phyloP scores from a whole-genome alignment of 2,113 vertebrate genomes.

The Antennarius striatus region DNA sequence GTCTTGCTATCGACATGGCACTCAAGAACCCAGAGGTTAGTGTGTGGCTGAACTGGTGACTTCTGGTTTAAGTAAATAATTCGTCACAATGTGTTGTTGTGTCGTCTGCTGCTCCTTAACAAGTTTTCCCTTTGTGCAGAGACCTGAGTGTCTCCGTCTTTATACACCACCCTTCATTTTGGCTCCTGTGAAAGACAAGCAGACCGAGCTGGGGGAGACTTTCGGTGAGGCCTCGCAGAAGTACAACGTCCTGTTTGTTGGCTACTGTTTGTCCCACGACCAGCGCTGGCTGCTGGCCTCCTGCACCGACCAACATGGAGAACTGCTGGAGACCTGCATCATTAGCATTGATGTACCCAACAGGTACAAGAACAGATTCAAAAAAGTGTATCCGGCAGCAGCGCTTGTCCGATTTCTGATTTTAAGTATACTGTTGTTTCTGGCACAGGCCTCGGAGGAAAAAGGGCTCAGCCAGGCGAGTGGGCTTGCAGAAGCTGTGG shows the following conservation, averaged over 20 bases:
- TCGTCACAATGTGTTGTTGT: not conserved
- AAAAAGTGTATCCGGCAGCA: not conserved
- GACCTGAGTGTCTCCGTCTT: conserved; percentile 91
- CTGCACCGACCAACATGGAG: conserved; percentile 95
- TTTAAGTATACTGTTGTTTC: not conserved
- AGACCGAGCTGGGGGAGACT: conserved; percentile 95
- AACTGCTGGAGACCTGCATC: conserved; percentile 94
- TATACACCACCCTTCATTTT: conserved; percentile 96
- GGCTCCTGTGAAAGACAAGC: conserved; percentile 97
- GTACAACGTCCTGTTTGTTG: conserved; percentile 96
- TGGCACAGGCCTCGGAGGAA: conserved; percentile 91
- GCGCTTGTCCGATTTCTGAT: not conserved
- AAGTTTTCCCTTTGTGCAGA: conserved; percentile 72
- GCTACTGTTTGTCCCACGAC: conserved; percentile 97
- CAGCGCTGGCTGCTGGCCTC: conserved; percentile 97
- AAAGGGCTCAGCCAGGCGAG: conserved; percentile 93
- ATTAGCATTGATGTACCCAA: conserved; percentile 97
- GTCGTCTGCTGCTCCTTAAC: not conserved
- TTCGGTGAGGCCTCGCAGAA: conserved; percentile 98
- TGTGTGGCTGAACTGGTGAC: not conserved
- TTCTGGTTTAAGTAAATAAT: not conserved
- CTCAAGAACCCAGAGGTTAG: conserved; percentile 92
- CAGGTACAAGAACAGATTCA: conserved; percentile 63
- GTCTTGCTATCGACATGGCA: conserved; percentile 94
- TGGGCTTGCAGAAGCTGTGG: conserved; percentile 97